A percentile compares a stretch with the other conserved stretches of the same genome.
Conservation (phyloP, 2,888 invertebrate genomes). For the Hemithea aestivaria region DNA sequence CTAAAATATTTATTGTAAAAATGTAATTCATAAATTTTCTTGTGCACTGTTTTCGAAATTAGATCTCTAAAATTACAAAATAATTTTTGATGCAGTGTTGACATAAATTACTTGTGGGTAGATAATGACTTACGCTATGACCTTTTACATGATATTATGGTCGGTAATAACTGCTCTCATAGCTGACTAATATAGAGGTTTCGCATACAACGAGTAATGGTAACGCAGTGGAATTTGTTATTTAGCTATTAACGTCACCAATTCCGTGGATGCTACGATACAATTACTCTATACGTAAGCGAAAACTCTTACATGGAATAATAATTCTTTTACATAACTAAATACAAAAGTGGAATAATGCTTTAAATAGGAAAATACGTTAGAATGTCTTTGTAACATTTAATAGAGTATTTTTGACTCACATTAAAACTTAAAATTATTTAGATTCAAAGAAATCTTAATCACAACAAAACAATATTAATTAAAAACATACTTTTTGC, state of each 20-base stretch:
- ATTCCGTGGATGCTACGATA: too few relatives aligned
- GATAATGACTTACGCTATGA: too few relatives aligned
- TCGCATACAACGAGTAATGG: slow-evolving; percentile 2
- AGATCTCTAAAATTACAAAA: too few relatives aligned
- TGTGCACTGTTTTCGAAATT: too few relatives aligned
- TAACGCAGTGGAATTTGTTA: too few relatives aligned
- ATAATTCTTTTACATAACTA: not conserved
- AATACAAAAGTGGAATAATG: slow-evolving; percentile 9
- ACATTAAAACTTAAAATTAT: slow-evolving; percentile 6
- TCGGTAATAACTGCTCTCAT: slow-evolving; percentile 1
- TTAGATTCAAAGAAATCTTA: slow-evolving; percentile 7
- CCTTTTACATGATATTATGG: too few relatives aligned
- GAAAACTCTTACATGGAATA: slow-evolving; percentile 7
- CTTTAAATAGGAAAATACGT: slow-evolving; percentile 7
- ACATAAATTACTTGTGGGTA: too few relatives aligned
- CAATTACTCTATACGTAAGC: too few relatives aligned
- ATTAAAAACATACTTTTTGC: slow-evolving; percentile 8
- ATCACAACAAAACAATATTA: slow-evolving; percentile 4
- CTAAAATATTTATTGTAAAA: too few relatives aligned
- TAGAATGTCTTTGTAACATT: slow-evolving; percentile 8
- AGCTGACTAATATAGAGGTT: slow-evolving; percentile 8
- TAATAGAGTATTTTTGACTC: slow-evolving; percentile 13
- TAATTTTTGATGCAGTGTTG: slow-evolving; percentile 6
- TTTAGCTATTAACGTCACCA: too few relatives aligned
- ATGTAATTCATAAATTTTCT: too few relatives aligned